phyloP scores from a whole-genome alignment of 1,140 invertebrate genomes.

The Polypedilum pembai region DNA sequence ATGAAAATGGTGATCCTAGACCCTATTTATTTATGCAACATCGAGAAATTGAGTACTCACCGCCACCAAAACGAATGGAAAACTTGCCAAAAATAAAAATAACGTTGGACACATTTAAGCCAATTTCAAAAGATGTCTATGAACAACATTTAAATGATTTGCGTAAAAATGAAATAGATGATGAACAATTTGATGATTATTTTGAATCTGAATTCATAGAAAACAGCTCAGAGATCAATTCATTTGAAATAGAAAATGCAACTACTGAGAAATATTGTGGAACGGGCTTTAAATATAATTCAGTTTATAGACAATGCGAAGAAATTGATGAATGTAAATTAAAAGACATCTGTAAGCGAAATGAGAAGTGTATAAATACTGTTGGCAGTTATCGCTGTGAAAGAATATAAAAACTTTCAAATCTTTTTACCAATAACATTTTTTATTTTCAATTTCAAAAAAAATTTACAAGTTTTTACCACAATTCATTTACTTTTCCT shows the following conservation, averaged over 20 bases:
- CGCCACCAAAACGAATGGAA: background rate
- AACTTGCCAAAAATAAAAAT: background rate
- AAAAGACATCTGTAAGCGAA: background rate
- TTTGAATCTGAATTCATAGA: background rate
- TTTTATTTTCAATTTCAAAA: background rate
- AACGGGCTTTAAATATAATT: background rate
- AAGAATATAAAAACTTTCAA: background rate
- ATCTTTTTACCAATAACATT: conserved; percentile 7
- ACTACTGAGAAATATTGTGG: background rate
- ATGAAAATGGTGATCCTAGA: background rate
- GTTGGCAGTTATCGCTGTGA: background rate
- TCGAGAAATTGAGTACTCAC: background rate
- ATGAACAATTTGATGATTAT: conserved; percentile 10
- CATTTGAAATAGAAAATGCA: background rate
- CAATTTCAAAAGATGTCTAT: background rate
- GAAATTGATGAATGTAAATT: conserved; percentile 11
- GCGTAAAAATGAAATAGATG: background rate
- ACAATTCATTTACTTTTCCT: no score
- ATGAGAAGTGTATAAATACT: background rate
- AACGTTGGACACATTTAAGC: background rate
- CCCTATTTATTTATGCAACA: background rate
- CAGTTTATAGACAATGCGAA: background rate
- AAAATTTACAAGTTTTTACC: no score
- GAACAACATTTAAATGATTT: background rate
- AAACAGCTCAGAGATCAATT: background rate